These are phyloP conservation scores for Diloba caeruleocephala DNA, from an alignment of 2,888 invertebrate genomes.

Conservation along the genomic window DNA sequence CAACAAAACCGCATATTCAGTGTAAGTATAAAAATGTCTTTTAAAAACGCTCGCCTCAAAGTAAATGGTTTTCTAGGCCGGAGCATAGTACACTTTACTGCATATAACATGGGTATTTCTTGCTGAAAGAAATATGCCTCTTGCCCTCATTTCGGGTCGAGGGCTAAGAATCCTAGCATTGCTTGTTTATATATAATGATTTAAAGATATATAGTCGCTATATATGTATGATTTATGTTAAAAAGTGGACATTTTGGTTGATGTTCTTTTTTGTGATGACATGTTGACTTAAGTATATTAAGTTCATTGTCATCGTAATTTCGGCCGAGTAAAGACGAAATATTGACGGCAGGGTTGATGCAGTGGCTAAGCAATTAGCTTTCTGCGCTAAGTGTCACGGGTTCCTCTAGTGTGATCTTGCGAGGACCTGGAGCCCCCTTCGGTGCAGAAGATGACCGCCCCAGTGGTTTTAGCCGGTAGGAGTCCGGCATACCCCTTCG, in stretches of 20 bases:
- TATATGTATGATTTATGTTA: neutral
- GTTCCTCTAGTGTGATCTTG: no score
- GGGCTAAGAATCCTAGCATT: constrained; percentile 28
- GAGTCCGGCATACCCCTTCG: no score
- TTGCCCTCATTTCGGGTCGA: constrained; percentile 50
- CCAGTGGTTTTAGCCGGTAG: no score
- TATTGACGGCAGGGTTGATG: no score
- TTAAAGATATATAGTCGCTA: constrained; percentile 24
- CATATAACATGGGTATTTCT: constrained; percentile 44
- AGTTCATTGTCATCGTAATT: no score
- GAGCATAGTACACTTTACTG: constrained; percentile 36
- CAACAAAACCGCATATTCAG: constrained; percentile 43
- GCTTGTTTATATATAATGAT: constrained; percentile 47
- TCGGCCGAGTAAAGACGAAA: no score
- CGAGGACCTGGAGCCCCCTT: no score
- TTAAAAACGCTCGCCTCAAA: constrained; percentile 40
- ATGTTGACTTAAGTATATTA: no score
- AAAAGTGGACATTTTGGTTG: neutral
- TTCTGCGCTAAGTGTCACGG: no score
- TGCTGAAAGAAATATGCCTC: constrained; percentile 52
- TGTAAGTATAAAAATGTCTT: constrained; percentile 45
- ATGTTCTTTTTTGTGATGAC: no score
- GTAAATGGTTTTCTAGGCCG: constrained; percentile 52
- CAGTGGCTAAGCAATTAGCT: no score
- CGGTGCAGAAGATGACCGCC: no score